Evolutionary conservation across 2,888 invertebrate species (phyloP).

Genomic region (Rotaria socialis): DNA sequence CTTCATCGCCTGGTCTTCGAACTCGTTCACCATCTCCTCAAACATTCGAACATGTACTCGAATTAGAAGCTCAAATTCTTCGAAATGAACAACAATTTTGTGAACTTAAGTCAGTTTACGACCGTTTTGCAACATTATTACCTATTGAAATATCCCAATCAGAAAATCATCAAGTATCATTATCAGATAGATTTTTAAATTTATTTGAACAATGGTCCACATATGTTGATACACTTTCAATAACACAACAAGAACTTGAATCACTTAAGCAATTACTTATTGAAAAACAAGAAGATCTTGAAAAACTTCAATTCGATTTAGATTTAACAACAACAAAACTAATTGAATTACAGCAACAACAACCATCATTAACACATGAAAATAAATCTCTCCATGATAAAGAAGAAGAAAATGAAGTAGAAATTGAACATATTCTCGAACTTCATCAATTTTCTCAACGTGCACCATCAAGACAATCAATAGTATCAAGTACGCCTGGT

Average conservation of each 20-base stretch:
- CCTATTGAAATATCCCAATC: not conserved
- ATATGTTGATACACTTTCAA: not conserved
- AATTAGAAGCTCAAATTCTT: not conserved
- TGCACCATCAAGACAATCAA: not conserved
- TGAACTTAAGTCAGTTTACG: not conserved
- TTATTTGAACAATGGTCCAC: not conserved
- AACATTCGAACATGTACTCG: not conserved
- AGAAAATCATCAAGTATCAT: not conserved
- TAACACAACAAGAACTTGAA: conserved; percentile 13
- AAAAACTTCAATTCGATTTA: not conserved
- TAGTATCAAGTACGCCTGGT: not conserved
- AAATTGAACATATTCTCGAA: conserved; percentile 14
- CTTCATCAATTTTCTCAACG: not conserved
- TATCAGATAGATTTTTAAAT: not conserved
- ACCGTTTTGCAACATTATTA: not conserved
- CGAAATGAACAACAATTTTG: not conserved
- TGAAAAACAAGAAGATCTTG: conserved; percentile 25
- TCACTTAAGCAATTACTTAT: not conserved
- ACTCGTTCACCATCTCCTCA: not conserved
- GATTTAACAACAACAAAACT: not conserved
- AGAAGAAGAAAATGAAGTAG: not conserved
- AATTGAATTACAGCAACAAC: not conserved
- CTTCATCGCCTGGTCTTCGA: not conserved
- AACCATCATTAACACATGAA: not conserved
- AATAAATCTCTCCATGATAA: not conserved